Evolutionary conservation across 2,888 invertebrate species (phyloP).

Genomic region (Troides aeacus): DNA sequence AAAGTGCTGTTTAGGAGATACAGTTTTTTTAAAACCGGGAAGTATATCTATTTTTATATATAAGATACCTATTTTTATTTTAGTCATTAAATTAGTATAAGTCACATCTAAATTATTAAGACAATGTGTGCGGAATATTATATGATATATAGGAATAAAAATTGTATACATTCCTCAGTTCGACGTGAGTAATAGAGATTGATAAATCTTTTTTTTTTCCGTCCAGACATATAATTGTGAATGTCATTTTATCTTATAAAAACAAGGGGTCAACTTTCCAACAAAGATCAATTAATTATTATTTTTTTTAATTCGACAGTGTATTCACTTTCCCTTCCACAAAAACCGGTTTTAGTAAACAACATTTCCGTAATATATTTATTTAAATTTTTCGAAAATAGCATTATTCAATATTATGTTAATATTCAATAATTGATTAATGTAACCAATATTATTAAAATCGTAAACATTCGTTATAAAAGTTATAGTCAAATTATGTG

Average conservation of each 20-base stretch:
- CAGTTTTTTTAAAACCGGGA: background rate
- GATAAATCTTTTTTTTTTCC: background rate
- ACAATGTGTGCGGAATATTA: background rate
- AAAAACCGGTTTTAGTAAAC: conserved; percentile 9
- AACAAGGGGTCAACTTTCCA: conserved; percentile 12
- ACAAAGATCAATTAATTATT: conserved; percentile 2
- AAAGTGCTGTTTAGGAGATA: background rate
- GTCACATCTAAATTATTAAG: background rate
- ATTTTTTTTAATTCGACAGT: background rate
- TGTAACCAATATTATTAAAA: background rate
- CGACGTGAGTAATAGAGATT: background rate
- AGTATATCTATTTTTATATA: background rate
- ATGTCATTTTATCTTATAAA: background rate
- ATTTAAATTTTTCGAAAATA: background rate
- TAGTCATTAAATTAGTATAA: background rate
- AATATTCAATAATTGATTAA: background rate
- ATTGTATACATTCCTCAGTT: background rate
- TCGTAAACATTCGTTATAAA: background rate
- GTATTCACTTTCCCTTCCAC: conserved; percentile 1
- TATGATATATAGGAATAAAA: background rate
- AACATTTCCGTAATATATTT: background rate
- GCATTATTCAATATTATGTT: background rate
- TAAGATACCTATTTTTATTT: background rate
- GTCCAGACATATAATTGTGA: background rate
- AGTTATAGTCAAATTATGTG: background rate